phyloP scores from a whole-genome alignment of 2,888 invertebrate species.

The Tipula unca region DNA sequence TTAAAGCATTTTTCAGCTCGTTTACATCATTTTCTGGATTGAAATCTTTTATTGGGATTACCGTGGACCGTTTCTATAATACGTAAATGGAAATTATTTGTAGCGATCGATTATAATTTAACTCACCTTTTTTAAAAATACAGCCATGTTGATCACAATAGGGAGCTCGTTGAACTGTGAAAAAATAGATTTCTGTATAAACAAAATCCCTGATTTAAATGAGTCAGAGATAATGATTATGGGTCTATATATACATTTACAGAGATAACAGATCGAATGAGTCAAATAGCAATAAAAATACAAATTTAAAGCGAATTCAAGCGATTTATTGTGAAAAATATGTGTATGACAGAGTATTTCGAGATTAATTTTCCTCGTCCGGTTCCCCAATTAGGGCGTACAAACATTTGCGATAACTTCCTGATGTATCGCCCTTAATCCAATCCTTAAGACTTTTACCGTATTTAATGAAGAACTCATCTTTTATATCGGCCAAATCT shows the following conservation, averaged over 20 bases:
- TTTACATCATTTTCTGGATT: too few species aligned
- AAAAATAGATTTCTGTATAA: constrained; percentile 52
- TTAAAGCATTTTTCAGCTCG: constrained; percentile 44
- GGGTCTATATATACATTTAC: not conserved
- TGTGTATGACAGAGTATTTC: not conserved
- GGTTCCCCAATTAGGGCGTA: constrained; percentile 55
- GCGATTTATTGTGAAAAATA: not conserved
- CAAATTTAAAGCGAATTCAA: not conserved
- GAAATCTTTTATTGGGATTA: too few species aligned
- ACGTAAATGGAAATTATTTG: too few species aligned
- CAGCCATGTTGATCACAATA: too few species aligned
- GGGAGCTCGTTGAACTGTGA: constrained; percentile 33
- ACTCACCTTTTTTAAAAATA: not conserved
- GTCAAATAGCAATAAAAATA: not conserved
- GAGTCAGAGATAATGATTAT: not conserved
- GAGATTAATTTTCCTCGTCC: not conserved
- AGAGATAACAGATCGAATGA: not conserved
- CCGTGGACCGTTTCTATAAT: not conserved
- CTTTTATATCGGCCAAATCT: constrained; percentile 77
- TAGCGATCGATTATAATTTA: not conserved
- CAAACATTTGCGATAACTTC: constrained; percentile 78
- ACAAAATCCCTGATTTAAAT: too few species aligned
- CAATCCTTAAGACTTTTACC: constrained; percentile 69
- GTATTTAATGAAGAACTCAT: constrained; percentile 64
- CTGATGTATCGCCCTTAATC: constrained; percentile 76